Conservation (phyloP, 53 echinoderm and acorn worm genomes). For the Paracentrotus lividus region DNA sequence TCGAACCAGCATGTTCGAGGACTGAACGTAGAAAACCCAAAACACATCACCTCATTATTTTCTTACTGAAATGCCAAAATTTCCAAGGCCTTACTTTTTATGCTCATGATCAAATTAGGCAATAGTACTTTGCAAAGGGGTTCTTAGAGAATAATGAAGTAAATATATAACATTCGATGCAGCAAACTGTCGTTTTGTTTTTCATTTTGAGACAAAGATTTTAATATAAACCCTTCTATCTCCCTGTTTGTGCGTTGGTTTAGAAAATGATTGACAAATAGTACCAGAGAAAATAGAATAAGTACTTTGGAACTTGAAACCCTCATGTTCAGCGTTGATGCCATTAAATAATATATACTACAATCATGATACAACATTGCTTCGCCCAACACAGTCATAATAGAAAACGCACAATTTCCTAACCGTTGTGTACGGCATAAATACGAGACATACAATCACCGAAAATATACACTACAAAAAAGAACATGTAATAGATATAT, state of each 20-base stretch:
- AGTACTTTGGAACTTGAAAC: not conserved
- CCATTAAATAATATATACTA: not conserved
- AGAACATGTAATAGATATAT: constrained; percentile 29
- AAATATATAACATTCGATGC: constrained; percentile 3
- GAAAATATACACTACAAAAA: constrained; percentile 25
- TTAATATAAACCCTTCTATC: too few species aligned
- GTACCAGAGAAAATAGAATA: not conserved
- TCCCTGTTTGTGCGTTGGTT: not conserved
- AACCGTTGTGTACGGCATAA: constrained; percentile 31
- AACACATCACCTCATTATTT: not conserved
- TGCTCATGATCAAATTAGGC: too few species aligned
- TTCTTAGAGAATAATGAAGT: not conserved
- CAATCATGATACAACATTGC: constrained; percentile 33
- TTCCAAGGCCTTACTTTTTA: not conserved
- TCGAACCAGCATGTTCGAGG: not conserved
- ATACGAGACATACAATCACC: constrained; percentile 59
- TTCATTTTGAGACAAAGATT: too few species aligned
- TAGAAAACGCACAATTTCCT: not conserved
- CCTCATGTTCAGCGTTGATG: not conserved
- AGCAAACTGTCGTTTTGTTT: not conserved
- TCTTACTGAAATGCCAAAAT: not conserved
- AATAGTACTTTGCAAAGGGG: too few species aligned
- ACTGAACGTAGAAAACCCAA: not conserved
- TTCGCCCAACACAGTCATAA: not conserved
- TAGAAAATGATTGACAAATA: not conserved